Conservation (phyloP, 1,140 invertebrate species). For the Gonatopus flavifemur region DNA sequence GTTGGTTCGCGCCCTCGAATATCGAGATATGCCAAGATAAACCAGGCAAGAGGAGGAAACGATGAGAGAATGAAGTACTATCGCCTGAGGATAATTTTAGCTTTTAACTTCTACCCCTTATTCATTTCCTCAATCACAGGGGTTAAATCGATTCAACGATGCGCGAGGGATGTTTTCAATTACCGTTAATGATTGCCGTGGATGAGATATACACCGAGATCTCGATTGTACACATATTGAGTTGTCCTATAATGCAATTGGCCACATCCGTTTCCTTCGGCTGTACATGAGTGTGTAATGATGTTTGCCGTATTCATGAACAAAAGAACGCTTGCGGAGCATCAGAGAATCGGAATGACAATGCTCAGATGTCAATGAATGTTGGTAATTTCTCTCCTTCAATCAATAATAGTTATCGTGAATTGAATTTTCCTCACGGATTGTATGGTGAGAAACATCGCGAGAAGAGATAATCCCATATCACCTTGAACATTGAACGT, state of each 20-base stretch:
- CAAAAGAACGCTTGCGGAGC: neutral
- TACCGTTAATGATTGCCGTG: constrained; percentile 39
- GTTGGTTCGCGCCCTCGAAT: no score
- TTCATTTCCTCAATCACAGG: constrained; percentile 42
- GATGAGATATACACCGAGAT: constrained; percentile 29
- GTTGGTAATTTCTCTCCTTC: no score
- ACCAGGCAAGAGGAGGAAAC: constrained; percentile 21
- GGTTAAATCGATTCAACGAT: constrained; percentile 30
- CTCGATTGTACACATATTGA: constrained; percentile 19
- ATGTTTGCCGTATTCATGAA: no score
- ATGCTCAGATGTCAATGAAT: no score
- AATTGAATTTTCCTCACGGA: no score
- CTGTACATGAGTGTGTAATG: no score
- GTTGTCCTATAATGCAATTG: constrained; percentile 21
- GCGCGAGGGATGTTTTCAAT: constrained; percentile 45
- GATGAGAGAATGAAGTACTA: constrained; percentile 29
- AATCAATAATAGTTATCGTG: no score
- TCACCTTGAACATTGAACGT: no score
- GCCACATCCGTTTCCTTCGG: constrained; percentile 11
- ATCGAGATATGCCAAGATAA: no score
- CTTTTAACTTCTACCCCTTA: constrained; percentile 34
- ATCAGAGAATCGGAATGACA: no score
- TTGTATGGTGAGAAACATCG: no score
- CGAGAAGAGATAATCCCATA: no score
- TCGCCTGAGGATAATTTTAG: constrained; percentile 37